phyloP scores from a whole-genome alignment of 2,888 invertebrate genomes.

The Cephus runcator region DNA sequence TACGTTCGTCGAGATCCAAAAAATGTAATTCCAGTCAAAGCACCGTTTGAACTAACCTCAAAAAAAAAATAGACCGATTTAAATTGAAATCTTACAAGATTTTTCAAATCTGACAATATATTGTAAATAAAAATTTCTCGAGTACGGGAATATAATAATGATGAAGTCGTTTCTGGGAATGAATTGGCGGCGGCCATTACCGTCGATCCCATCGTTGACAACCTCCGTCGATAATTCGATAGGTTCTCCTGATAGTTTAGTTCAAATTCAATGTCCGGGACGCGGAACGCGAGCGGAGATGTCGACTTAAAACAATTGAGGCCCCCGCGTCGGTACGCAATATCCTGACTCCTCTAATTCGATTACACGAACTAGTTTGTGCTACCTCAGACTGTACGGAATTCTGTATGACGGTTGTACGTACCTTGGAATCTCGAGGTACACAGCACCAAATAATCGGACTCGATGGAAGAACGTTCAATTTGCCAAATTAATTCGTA shows the following conservation, averaged over 20 bases:
- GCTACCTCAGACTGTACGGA: conserved; percentile 29
- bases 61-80: too few relatives aligned
- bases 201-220: background rate
- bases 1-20: too few relatives aligned
- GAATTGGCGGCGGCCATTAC: background rate
- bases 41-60: too few relatives aligned
- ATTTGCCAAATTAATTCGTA: conserved; percentile 62
- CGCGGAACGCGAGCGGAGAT: conserved; percentile 47
- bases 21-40: too few relatives aligned
- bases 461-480: conserved; percentile 63
- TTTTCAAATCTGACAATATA: too few relatives aligned
- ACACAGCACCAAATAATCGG: conserved; percentile 55
- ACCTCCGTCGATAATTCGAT: conserved; percentile 53
- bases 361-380: conserved; percentile 59
- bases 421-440: conserved; percentile 2
- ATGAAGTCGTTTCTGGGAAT: background rate
- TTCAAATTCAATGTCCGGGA: conserved; percentile 64
- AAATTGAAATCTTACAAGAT: too few relatives aligned
- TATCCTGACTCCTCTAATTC: conserved; percentile 65
- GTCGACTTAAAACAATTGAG: conserved; percentile 65
- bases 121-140: too few relatives aligned
- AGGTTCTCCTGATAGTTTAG: conserved; percentile 58
- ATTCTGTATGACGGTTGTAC: conserved; percentile 5
- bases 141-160: too few relatives aligned
- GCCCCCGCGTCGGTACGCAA: conserved; percentile 58